These are phyloP conservation scores for Drosophila insularis DNA, from an alignment of 1,140 invertebrate species.

Conservation along the genomic window DNA sequence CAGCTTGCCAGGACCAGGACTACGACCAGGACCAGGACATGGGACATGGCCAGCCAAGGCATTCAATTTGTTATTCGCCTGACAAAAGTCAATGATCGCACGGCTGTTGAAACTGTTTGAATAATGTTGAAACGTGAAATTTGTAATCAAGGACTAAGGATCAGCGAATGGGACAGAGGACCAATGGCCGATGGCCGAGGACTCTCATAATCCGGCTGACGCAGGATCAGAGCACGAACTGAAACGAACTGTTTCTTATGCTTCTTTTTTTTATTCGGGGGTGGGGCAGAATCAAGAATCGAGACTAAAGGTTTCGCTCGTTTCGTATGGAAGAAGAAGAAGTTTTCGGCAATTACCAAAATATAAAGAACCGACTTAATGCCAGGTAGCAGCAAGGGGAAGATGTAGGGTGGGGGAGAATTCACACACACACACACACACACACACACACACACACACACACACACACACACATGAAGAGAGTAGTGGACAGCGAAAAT, in stretches of 20 bases:
- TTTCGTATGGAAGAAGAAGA: conserved; percentile 54
- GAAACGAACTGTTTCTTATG: not conserved
- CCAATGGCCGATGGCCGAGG: no score
- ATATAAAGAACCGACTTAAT: conserved; percentile 78
- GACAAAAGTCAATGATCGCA: conserved; percentile 77
- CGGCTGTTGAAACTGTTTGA: conserved; percentile 59
- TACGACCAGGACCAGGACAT: no score
- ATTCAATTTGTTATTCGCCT: conserved; percentile 43
- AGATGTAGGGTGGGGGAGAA: conserved; percentile 9
- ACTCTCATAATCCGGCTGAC: conserved; percentile 62
- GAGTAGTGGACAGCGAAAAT: not conserved
- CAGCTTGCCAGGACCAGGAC: no score
- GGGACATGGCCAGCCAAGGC: not conserved
- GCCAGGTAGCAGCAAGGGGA: conserved; percentile 20
- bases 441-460: not conserved
- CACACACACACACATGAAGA: not conserved
- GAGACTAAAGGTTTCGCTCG: conserved; percentile 60
- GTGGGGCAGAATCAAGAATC: conserved; percentile 30
- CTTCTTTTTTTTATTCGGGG: not conserved
- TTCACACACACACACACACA: conserved; percentile 20
- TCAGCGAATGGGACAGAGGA: conserved; percentile 22
- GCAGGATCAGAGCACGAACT: conserved; percentile 65
- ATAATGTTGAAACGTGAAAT: conserved; percentile 60
- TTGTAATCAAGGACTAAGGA: conserved; percentile 59
- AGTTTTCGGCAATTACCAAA: conserved; percentile 77